These are phyloP conservation scores for Mercenaria mercenaria DNA, from an alignment of 1,140 invertebrate genomes.

Conservation along the genomic window DNA sequence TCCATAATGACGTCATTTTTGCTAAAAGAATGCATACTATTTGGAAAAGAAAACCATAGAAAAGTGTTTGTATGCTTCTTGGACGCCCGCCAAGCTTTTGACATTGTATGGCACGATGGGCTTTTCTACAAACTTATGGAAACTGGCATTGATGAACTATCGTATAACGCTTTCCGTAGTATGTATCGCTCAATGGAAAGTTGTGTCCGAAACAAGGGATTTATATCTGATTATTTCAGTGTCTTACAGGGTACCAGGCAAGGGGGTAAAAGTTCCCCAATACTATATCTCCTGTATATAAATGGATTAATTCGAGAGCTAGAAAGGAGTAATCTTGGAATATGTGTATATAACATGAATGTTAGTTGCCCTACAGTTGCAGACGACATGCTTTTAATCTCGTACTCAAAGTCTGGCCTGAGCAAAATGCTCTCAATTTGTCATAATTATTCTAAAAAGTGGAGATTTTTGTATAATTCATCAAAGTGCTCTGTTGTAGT, in stretches of 20 bases:
- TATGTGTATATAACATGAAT: constrained; percentile 26
- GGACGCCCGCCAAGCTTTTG: neutral
- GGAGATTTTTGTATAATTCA: constrained; percentile 22
- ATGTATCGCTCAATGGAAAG: constrained; percentile 4
- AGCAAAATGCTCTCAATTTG: constrained; percentile 25
- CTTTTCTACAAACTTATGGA: constrained; percentile 17
- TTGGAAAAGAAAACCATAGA: neutral
- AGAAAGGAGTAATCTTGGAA: neutral
- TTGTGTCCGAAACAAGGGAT: neutral
- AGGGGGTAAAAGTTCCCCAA: constrained; percentile 38
- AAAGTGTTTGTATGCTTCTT: constrained; percentile 4
- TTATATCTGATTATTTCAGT: neutral
- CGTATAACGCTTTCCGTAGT: neutral
- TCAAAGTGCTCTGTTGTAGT: neutral
- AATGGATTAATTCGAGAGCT: constrained; percentile 17
- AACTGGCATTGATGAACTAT: neutral
- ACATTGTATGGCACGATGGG: constrained; percentile 28
- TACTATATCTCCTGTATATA: constrained; percentile 30
- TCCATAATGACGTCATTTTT: constrained; percentile 20
- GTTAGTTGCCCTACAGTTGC: constrained; percentile 26
- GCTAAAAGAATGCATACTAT: neutral
- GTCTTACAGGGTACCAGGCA: constrained; percentile 32
- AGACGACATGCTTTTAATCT: constrained; percentile 44
- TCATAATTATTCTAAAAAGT: constrained; percentile 1
- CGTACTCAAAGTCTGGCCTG: constrained; percentile 12